Conservation (phyloP, 1,140 invertebrate genomes). For the Drosophila kohkoa region DNA sequence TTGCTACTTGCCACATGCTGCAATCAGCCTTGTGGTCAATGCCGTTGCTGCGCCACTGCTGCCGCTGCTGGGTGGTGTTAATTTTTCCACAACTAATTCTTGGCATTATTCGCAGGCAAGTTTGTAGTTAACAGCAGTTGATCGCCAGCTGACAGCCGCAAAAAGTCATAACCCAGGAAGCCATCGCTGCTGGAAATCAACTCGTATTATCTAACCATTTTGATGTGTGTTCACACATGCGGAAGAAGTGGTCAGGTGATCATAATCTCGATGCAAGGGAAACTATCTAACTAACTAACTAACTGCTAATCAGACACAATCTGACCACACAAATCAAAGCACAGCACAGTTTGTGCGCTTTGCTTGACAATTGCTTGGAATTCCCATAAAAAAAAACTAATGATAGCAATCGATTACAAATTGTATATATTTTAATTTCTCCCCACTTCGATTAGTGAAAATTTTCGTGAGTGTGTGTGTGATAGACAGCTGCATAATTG, state of each 20-base stretch:
- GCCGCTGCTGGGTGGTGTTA: conserved; percentile 72
- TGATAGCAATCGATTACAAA: too few species aligned
- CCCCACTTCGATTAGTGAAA: conserved; percentile 25
- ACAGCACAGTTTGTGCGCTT: not conserved
- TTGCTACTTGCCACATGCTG: not conserved
- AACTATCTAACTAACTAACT: conserved; percentile 22
- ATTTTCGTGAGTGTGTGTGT: not conserved
- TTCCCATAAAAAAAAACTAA: conserved; percentile 3
- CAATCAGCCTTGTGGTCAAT: conserved; percentile 63
- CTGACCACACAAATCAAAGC: conserved; percentile 11
- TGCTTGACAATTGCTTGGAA: conserved; percentile 7
- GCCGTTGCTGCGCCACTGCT: conserved; percentile 28
- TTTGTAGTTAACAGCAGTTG: conserved; percentile 40
- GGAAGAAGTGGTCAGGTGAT: conserved; percentile 46
- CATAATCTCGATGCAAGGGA: conserved; percentile 15
- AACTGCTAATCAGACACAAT: conserved; percentile 1
- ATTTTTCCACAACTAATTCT: conserved; percentile 82
- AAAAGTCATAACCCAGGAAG: conserved; percentile 81
- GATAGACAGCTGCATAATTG: conserved; percentile 49
- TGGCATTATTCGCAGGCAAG: conserved; percentile 67
- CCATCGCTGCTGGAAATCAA: conserved; percentile 45
- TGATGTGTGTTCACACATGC: conserved; percentile 49
- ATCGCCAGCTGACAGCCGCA: conserved; percentile 53
- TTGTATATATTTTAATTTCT: not conserved
- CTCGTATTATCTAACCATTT: conserved; percentile 54